Evolutionary conservation across 2,113 vertebrate species (phyloP).

Genomic region (Triplophysa rosa): DNA sequence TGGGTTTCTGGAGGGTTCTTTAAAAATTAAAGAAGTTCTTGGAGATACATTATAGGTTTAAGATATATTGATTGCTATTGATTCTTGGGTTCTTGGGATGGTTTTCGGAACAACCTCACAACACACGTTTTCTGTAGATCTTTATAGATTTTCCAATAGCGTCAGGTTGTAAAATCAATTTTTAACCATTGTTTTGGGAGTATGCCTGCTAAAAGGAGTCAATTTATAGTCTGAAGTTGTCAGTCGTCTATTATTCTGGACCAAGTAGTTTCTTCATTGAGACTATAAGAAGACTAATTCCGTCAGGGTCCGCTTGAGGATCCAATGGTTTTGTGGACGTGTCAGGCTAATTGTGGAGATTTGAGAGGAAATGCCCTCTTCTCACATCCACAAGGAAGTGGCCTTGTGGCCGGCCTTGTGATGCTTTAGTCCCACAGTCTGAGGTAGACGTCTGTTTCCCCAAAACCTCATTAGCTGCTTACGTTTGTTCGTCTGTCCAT

Average conservation of each 20-base stretch:
- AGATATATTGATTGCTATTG: too few relatives aligned
- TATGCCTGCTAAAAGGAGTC: neutral
- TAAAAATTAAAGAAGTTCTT: too few relatives aligned
- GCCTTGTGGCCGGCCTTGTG: constrained; percentile 29
- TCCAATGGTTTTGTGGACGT: neutral
- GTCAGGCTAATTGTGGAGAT: neutral
- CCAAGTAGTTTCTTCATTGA: neutral
- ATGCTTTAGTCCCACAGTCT: constrained; percentile 26
- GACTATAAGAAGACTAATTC: neutral
- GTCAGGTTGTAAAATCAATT: too few relatives aligned
- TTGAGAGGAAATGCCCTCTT: constrained; percentile 37
- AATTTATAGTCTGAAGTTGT: too few relatives aligned
- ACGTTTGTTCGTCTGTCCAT: neutral
- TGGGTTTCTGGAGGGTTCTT: neutral
- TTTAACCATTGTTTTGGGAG: too few relatives aligned
- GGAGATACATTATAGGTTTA: too few relatives aligned
- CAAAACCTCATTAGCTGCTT: constrained; percentile 14
- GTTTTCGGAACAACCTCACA: too few relatives aligned
- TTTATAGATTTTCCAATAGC: too few relatives aligned
- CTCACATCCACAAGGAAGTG: constrained; percentile 40
- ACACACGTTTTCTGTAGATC: too few relatives aligned
- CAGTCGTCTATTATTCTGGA: neutral
- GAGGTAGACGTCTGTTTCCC: constrained; percentile 13
- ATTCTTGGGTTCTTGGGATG: too few relatives aligned
- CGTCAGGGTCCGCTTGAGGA: neutral